These are phyloP conservation scores for Mythimna ferrago DNA, from an alignment of 2,888 invertebrate species.

Conservation along the genomic window DNA sequence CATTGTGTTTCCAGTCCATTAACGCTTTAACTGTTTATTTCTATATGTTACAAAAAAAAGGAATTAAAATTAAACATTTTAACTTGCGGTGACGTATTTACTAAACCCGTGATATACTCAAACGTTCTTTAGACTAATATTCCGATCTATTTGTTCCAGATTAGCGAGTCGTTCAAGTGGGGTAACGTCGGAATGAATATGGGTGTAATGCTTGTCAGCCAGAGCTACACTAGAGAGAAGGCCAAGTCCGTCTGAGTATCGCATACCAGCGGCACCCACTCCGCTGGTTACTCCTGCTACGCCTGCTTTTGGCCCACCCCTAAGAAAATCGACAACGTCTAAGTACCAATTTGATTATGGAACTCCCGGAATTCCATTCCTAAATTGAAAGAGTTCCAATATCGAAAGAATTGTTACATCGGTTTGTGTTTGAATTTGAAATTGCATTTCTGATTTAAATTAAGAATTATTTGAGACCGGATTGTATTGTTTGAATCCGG, in stretches of 20 bases:
- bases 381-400: slow-evolving; percentile 56
- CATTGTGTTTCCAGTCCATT: slow-evolving; percentile 35
- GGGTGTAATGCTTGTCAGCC: slow-evolving; percentile 92
- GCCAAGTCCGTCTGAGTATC: slow-evolving; percentile 87
- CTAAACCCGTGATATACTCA: slow-evolving; percentile 28
- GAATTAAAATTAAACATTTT: slow-evolving; percentile 10
- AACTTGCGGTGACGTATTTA: slow-evolving; percentile 46
- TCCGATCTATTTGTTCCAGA: slow-evolving; percentile 89
- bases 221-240: slow-evolving; percentile 83
- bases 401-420: slow-evolving; percentile 55
- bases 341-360: slow-evolving; percentile 64
- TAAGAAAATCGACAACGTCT: slow-evolving; percentile 83
- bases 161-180: slow-evolving; percentile 93
- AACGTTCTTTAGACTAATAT: slow-evolving; percentile 43
- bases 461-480: slow-evolving; percentile 50
- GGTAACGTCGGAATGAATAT: slow-evolving; percentile 93
- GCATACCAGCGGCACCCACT: slow-evolving; percentile 77
- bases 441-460: slow-evolving; percentile 66
- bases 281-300: slow-evolving; percentile 84
- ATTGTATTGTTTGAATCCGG: slow-evolving; percentile 45
- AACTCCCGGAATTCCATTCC: slow-evolving; percentile 45
- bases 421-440: slow-evolving; percentile 59
- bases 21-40: slow-evolving; percentile 47
- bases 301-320: slow-evolving; percentile 83
- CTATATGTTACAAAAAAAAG: slow-evolving; percentile 3